Evolutionary conservation across 1,140 invertebrate species (phyloP).

Genomic region (Ceratosolen solmsi): DNA sequence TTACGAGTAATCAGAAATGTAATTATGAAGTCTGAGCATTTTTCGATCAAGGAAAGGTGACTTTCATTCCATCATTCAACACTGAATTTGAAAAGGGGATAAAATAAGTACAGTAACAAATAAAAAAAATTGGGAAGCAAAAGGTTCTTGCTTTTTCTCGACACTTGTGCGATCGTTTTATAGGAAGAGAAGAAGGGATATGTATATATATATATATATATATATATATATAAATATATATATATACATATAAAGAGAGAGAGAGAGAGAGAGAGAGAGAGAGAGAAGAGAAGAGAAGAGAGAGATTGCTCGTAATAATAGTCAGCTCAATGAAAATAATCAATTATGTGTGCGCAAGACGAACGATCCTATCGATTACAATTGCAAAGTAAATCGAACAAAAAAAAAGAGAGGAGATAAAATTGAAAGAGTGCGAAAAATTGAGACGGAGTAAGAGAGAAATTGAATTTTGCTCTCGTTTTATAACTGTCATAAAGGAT

Average conservation of each 20-base stretch:
- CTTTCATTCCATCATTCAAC: conserved; percentile 34
- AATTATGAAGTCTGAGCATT: conserved; percentile 8
- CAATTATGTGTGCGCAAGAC: conserved; percentile 44
- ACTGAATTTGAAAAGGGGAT: conserved; percentile 14
- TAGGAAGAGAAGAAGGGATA: background rate
- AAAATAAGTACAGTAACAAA: conserved; percentile 16
- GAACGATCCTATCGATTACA: conserved; percentile 38
- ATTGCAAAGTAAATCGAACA: background rate
- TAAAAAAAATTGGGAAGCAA: conserved; percentile 1
- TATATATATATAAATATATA: no score
- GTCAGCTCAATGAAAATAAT: conserved; percentile 46
- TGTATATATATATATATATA: no score
- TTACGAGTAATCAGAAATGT: conserved; percentile 25
- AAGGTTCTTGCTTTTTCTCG: conserved; percentile 28
- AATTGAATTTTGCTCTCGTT: no score
- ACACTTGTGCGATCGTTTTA: background rate
- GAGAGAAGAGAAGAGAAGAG: background rate
- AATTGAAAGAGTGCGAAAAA: background rate
- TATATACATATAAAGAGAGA: no score
- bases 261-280: conserved; percentile 19
- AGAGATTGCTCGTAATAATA: conserved; percentile 44
- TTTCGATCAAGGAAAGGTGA: conserved; percentile 19
- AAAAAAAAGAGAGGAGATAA: background rate
- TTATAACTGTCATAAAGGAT: no score
- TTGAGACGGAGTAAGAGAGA: background rate